Percentiles rank a stretch among this genome's conserved stretches.
Evolutionary conservation across 2,797 vertebrate genomes (phyloP).

Genomic region (Taeniopygia guttata): DNA sequence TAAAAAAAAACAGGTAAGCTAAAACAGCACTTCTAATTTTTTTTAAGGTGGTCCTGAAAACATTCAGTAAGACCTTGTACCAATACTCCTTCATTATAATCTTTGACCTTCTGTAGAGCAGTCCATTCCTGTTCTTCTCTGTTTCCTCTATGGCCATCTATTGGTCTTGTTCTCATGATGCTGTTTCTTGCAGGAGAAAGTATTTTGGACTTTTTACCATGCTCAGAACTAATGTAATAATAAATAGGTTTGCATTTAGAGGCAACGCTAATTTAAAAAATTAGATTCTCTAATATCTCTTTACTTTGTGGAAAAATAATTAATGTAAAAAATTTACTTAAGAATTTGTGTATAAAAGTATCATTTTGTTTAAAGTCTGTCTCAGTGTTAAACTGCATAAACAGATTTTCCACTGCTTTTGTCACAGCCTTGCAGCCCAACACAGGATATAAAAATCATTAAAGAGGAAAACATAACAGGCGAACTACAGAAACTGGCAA

Average conservation of each 20-base stretch:
- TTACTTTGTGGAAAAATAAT: background rate
- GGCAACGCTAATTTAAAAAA: background rate
- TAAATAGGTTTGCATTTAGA: background rate
- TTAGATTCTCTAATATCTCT: background rate
- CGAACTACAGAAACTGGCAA: constrained; percentile 28
- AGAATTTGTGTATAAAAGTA: background rate
- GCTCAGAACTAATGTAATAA: background rate
- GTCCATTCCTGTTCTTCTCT: background rate
- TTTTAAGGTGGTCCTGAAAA: background rate
- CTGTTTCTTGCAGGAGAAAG: background rate
- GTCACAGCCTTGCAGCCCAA: background rate
- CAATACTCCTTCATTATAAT: background rate
- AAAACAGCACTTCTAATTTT: background rate
- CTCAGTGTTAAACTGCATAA: background rate
- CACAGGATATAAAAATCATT: background rate
- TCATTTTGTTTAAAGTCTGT: background rate
- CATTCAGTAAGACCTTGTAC: background rate
- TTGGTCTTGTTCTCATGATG: background rate
- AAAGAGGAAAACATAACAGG: background rate
- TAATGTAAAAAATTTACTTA: background rate
- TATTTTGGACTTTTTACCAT: background rate
- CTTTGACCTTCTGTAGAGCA: background rate
- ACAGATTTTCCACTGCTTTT: background rate
- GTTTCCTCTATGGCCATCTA: background rate
- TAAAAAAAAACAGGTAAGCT: background rate